A percentile compares a stretch with the other conserved stretches of the same genome.
phyloP scores from a whole-genome alignment of 2,797 vertebrate genomes.

The Dendrocincla tyrannina region DNA sequence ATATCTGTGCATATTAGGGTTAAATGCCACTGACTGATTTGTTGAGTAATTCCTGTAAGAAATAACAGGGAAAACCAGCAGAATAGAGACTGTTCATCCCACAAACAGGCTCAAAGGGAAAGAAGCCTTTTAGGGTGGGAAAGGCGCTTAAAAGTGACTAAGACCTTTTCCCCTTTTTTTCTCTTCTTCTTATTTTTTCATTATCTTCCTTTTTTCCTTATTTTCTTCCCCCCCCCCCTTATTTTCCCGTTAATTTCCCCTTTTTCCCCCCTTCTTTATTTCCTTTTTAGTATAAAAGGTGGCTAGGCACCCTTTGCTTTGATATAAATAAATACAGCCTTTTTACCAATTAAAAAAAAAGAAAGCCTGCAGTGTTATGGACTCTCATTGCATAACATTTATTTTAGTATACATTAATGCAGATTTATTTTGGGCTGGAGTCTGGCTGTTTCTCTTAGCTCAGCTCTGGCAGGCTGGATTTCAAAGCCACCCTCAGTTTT shows the following conservation, averaged over 20 bases:
- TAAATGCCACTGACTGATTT: not conserved
- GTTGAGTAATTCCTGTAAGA: not conserved
- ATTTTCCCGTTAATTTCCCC: not conserved
- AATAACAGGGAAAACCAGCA: not conserved
- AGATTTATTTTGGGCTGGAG: not conserved
- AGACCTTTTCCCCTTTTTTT: not conserved
- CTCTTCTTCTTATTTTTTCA: not conserved
- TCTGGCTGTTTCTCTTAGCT: not conserved
- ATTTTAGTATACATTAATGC: not conserved
- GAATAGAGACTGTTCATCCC: not conserved
- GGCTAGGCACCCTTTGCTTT: not conserved
- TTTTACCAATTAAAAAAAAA: not conserved
- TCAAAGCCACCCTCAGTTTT: constrained; percentile 45
- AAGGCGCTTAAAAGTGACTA: not conserved
- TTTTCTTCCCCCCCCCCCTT: not conserved
- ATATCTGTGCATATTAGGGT: not conserved
- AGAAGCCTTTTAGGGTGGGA: not conserved
- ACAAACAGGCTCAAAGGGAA: not conserved
- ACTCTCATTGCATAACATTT: not conserved
- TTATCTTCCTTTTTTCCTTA: not conserved
- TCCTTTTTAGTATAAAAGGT: not conserved
- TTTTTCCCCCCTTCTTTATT: no score
- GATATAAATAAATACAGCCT: not conserved
- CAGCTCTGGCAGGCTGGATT: constrained; percentile 49
- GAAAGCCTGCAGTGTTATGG: fast-evolving